phyloP scores from a whole-genome alignment of 2,797 vertebrate genomes.

The Enteromius trimaculatus region DNA sequence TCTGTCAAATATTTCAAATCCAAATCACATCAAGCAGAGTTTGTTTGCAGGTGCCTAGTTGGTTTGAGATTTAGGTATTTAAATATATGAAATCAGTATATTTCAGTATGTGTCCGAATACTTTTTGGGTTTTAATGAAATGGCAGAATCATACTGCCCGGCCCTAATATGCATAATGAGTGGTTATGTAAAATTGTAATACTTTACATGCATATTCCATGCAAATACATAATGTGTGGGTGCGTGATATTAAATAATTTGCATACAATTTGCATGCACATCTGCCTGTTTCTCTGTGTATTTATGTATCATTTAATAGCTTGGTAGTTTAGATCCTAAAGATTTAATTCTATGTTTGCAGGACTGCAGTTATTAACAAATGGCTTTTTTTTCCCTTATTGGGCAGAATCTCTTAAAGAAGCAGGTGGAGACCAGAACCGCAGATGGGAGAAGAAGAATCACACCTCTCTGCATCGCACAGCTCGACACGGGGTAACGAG shows the following conservation, averaged over 20 bases:
- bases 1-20: neutral
- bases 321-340: neutral
- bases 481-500: constrained; percentile 91
- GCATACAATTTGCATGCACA: constrained; percentile 4
- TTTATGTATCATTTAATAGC: neutral
- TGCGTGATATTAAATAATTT: constrained; percentile 7
- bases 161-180: neutral
- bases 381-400: neutral
- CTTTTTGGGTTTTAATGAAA: neutral
- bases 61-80: neutral
- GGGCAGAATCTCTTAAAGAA: constrained; percentile 96
- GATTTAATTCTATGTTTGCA: neutral
- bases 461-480: constrained; percentile 98
- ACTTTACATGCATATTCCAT: constrained; percentile 1
- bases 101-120: too few species aligned
- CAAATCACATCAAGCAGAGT: neutral
- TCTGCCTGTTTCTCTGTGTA: neutral
- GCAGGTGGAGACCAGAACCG: constrained; percentile 95
- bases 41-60: neutral
- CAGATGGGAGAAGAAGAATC: constrained; percentile 94
- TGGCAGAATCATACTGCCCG: neutral
- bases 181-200: constrained; percentile 3
- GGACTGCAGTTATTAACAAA: neutral
- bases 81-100: neutral
- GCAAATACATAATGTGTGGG: constrained; percentile 10